These are phyloP conservation scores for Drosophila paracracens DNA, from an alignment of 2,888 invertebrate species.

Conservation along the genomic window DNA sequence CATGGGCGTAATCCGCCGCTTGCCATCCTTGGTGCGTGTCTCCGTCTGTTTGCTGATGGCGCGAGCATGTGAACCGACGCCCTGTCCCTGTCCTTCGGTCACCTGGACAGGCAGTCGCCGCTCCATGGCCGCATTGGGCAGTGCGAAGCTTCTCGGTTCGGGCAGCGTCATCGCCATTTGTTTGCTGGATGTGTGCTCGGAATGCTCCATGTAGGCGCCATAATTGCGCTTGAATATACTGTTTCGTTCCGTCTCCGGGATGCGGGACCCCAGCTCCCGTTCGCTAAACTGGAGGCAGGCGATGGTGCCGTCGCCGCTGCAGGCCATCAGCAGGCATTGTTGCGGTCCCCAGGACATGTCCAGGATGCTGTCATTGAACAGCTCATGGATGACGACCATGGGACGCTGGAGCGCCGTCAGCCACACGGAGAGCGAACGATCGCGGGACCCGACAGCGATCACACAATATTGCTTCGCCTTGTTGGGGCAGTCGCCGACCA, in stretches of 20 bases:
- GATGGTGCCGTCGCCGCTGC: conserved; percentile 97
- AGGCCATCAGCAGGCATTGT: conserved; percentile 92
- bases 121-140: conserved; percentile 54
- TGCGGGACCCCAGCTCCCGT: conserved; percentile 94
- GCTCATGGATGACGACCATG: conserved; percentile 95
- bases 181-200: not conserved
- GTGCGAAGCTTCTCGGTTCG: conserved; percentile 57
- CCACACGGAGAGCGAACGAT: conserved; percentile 98
- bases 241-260: conserved; percentile 92
- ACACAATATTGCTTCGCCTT: conserved; percentile 91
- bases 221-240: conserved; percentile 94
- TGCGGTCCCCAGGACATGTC: conserved; percentile 96
- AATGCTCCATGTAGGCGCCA: conserved; percentile 88
- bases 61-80: conserved; percentile 56
- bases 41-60: conserved; percentile 96
- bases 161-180: conserved; percentile 52
- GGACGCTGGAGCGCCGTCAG: conserved; percentile 97
- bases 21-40: conserved; percentile 96
- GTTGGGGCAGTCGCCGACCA: conserved; percentile 69
- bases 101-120: conserved; percentile 40
- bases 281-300: conserved; percentile 95
- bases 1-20: conserved; percentile 97
- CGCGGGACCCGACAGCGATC: conserved; percentile 97
- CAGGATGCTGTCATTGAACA: conserved; percentile 96
- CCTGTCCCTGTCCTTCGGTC: not conserved